Base-by-base conservation (phyloP, 2,113 vertebrate genomes). In the Scolopax mira region DNA sequence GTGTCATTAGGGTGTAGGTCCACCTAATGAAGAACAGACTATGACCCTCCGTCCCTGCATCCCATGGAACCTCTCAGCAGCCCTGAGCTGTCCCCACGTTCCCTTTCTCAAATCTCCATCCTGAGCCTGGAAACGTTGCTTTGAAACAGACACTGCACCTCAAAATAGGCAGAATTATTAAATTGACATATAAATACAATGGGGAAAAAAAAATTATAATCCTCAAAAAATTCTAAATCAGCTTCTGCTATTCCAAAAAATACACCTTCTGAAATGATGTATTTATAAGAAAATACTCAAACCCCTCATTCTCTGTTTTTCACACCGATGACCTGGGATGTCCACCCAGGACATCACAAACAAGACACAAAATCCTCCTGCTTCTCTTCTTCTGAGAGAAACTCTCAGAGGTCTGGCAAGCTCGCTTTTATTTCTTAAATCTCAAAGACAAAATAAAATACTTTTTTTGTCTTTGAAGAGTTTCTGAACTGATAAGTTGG, bases 401-500 rank as follows among this genome's bases (percentile, higher is more conserved):
- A 9, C 25, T 46, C 66, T 74, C 80, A 55, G 51, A 46, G 69
- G 83, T 79, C 4, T 80, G 37, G 21, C 69, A 93, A 33, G 13
- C 21, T 11, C 62, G 75, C 51, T 60, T 89, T 93, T 82, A 86
- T 57, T 49, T 49, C 22, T 78, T 73, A 79, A 46, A 88, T 62
- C 73, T 82, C 65, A 31, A 73, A 92, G 58, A 82, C 52, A 89
- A 70, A 71, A 70, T 89, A 88, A 96, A 81, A n/a, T 74, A 33
- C 17, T 72, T 30, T 16, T 64, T 84, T n/a, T 94, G 67, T 94
- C 77, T 94, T 95, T 85, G 89, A 81, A 89, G 74, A 88, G 71
- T 93, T 97, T 95, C 95, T 96, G 71, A 95, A 93, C 51, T n/a
- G 22, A 24, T 66, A 96, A 94, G 88, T 87, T 92, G 69, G 89